Base-by-base conservation (phyloP, 2,113 vertebrate species). In the Verasper variegatus region DNA sequence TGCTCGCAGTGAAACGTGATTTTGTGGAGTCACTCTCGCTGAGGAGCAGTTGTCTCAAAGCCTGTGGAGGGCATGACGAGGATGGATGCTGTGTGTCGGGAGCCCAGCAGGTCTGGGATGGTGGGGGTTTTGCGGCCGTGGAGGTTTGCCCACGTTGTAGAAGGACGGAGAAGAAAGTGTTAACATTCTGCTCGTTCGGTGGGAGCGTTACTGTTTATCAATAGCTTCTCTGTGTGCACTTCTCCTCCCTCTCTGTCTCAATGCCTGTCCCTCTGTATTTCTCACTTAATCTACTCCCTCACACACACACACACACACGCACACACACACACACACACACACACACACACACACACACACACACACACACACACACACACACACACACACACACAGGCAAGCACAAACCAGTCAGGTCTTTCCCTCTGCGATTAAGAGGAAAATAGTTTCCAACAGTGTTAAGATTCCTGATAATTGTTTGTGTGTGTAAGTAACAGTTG, bases 191-290 rank as follows among this genome's bases (percentile, higher is more conserved):
- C 78, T 79, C 47, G 2, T 80, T 83, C 59, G 58, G 76, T 79
- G 74, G 82, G 71, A 83, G 61, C 64, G 26, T 82, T 79, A 80
- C 71, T 88, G 40, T 76, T 87, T 68, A 90, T 93, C 90, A 93
- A 92, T 92, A 83, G 89, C 86, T 66, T 84, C 92, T 90, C 87
- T 93, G 90, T 93, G 79, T 82, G 74, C 83, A 51, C 76, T 54
- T 81, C 61, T 81, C 74, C 71, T 78, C 78, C 49, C 61, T 55
- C 67, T 64, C 55, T 62, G 51, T 76, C 65, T 72, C 68, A 63
- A 13, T 66, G 62, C 76, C 74, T 45, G 63, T 75, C 54, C 55
- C 58, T 73, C 60, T 82, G 56, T 77, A 24, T 62, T 21, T 78
- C 67, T 17, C 68, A 37, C 63, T 68, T 80, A 65, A 0, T 26